Evolutionary conservation across 2,113 vertebrate species (phyloP).

Genomic region (Charadrius vociferus): DNA sequence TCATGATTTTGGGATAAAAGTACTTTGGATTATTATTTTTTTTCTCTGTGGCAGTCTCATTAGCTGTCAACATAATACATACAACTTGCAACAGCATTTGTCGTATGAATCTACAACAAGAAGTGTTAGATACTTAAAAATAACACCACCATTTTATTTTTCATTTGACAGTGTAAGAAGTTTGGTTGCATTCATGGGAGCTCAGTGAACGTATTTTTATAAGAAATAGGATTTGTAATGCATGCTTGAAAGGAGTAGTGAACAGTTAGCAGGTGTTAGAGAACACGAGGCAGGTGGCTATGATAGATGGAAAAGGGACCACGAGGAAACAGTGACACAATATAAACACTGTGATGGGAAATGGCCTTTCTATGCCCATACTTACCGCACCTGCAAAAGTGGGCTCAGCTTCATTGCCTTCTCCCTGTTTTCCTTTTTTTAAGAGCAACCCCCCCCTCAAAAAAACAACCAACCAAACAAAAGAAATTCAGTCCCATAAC

Average conservation of each 20-base stretch:
- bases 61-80: neutral
- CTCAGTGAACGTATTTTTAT: neutral
- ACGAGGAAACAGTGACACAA: neutral
- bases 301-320: rapidly evolving
- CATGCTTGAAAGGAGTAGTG: neutral
- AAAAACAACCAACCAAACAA: neutral
- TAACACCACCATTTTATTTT: neutral
- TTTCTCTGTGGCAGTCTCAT: neutral
- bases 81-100: neutral
- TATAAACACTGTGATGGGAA: neutral
- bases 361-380: neutral
- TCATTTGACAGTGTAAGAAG: neutral
- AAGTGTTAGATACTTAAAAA: neutral
- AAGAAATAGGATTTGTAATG: neutral
- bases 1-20: neutral
- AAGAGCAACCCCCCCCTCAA: rapidly evolving
- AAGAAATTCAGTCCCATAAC: neutral
- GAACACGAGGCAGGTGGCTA: neutral
- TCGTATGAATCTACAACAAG: neutral
- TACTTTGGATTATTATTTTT: neutral
- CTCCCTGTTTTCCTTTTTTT: neutral
- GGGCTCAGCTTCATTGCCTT: neutral
- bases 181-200: neutral
- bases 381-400: neutral
- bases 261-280: neutral